A percentile compares a stretch with the other conserved stretches of the same genome.
These are phyloP conservation scores for Ceratina calcarata DNA, from an alignment of 1,140 invertebrate species.

Conservation along the genomic window DNA sequence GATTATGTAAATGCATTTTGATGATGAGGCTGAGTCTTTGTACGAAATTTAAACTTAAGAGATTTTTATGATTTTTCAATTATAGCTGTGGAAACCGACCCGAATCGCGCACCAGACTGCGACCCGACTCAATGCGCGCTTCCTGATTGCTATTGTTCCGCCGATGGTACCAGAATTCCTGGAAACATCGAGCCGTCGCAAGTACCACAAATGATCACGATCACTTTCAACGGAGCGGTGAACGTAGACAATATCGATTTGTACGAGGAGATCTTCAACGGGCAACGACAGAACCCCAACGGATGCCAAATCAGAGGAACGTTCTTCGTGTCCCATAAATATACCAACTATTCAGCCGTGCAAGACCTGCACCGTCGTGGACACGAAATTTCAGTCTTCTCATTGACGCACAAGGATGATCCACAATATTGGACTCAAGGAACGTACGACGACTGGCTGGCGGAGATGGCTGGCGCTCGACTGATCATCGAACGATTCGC, in stretches of 20 bases:
- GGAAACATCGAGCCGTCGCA: conserved; percentile 89
- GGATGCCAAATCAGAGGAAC: conserved; percentile 96
- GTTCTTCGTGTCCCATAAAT: conserved; percentile 98
- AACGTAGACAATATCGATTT: conserved; percentile 96
- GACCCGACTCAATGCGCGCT: conserved; percentile 92
- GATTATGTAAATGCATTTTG: too few species aligned
- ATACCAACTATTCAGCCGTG: conserved; percentile 96
- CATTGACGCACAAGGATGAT: conserved; percentile 95
- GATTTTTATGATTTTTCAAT: background rate
- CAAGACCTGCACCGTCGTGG: conserved; percentile 95
- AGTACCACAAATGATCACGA: conserved; percentile 96
- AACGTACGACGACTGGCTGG: conserved; percentile 94
- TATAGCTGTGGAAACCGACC: conserved; percentile 92
- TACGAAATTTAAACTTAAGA: too few species aligned
- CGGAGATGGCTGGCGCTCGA: conserved; percentile 96
- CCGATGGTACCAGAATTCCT: conserved; percentile 94
- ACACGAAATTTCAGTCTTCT: conserved; percentile 96
- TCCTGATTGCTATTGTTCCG: conserved; percentile 96
- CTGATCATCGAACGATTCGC: conserved; percentile 93
- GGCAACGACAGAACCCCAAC: conserved; percentile 92
- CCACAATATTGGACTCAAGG: conserved; percentile 94
- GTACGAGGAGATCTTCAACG: conserved; percentile 94
- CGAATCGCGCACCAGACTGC: conserved; percentile 93
- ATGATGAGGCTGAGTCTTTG: too few species aligned
- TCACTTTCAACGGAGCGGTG: conserved; percentile 97